Evolutionary conservation across 2,113 vertebrate species (phyloP).

Genomic region (Poeciliopsis occidentalis): DNA sequence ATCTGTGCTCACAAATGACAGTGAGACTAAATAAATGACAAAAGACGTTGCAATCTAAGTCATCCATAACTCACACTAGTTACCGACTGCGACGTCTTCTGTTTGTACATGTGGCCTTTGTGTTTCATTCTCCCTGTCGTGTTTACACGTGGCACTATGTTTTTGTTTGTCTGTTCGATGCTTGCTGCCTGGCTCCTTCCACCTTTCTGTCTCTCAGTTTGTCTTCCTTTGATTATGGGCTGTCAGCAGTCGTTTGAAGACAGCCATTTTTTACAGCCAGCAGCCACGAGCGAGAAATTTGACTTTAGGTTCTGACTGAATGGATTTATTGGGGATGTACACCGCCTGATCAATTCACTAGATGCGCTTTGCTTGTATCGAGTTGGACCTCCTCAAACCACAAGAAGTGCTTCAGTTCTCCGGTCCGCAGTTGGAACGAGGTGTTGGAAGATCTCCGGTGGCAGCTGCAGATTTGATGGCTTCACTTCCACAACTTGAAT

Average conservation of each 20-base stretch:
- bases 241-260: constrained; percentile 26
- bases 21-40: not conserved
- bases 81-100: constrained; percentile 5
- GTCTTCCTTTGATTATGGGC: constrained; percentile 48
- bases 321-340: not conserved
- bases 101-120: constrained; percentile 52
- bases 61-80: constrained; percentile 1
- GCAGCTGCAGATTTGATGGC: not conserved
- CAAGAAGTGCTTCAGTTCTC: not conserved
- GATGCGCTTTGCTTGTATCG: not conserved
- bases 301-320: not conserved
- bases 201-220: constrained; percentile 8
- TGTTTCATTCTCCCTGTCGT: constrained; percentile 6
- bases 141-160: constrained; percentile 46
- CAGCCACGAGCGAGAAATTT: not conserved
- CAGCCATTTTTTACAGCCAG: not conserved
- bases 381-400: not conserved
- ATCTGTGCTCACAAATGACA: not conserved
- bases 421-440: not conserved
- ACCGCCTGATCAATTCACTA: not conserved
- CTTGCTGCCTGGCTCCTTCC: constrained; percentile 25
- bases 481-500: not conserved
- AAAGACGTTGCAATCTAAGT: not conserved
- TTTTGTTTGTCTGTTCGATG: constrained; percentile 40
- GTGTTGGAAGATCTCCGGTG: not conserved